These are phyloP conservation scores for Probaryconus sp. DNA, from an alignment of 1,140 invertebrate species.

Conservation along the genomic window DNA sequence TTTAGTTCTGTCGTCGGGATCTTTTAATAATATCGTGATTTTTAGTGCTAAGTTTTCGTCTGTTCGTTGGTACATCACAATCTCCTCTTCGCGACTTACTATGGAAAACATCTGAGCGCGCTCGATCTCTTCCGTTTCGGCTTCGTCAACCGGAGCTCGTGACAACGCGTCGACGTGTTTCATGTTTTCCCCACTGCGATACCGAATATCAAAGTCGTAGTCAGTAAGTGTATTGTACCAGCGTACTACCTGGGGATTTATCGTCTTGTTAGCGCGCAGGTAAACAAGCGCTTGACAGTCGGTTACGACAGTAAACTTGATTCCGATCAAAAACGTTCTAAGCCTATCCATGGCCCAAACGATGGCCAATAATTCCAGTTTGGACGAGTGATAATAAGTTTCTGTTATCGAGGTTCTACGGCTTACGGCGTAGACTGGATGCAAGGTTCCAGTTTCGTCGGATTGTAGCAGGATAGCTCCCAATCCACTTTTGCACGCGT, in stretches of 20 bases:
- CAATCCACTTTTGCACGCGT: conserved; percentile 63
- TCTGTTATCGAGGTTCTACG: conserved; percentile 47
- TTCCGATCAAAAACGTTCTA: conserved; percentile 21
- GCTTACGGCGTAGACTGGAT: conserved; percentile 51
- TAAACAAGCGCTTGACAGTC: conserved; percentile 31
- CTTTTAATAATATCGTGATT: neutral
- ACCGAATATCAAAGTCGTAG: conserved; percentile 8
- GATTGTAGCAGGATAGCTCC: conserved; percentile 56
- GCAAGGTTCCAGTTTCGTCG: neutral
- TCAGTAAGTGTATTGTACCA: conserved; percentile 12
- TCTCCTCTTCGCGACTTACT: conserved; percentile 6
- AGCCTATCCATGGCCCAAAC: conserved; percentile 38
- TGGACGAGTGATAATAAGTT: conserved; percentile 53
- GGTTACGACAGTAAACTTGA: conserved; percentile 13
- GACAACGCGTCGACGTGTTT: conserved; percentile 25
- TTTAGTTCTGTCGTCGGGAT: neutral
- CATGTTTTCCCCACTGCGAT: conserved; percentile 13
- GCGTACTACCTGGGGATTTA: neutral
- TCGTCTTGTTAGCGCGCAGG: conserved; percentile 6
- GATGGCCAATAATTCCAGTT: conserved; percentile 58
- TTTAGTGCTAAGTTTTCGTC: neutral
- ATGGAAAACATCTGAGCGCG: conserved; percentile 1
- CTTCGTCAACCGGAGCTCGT: conserved; percentile 8
- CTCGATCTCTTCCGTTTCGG: neutral
- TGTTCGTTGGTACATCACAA: conserved; percentile 1